A percentile compares a stretch with the other conserved stretches of the same genome.
Conservation (phyloP, 2,797 vertebrate genomes). For the Cyclura pinguis region DNA sequence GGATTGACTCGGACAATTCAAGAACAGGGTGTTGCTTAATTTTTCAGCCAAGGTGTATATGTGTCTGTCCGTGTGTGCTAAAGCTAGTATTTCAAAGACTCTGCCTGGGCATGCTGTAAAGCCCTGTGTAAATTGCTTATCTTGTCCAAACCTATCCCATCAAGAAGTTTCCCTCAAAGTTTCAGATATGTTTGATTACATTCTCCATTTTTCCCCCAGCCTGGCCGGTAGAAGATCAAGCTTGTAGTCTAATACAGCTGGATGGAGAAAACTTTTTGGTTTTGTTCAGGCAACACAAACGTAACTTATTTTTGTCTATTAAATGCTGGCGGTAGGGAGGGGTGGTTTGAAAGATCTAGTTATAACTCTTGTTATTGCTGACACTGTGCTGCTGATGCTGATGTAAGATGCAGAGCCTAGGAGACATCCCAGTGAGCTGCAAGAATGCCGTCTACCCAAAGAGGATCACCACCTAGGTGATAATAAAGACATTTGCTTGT, state of each 20-base stretch:
- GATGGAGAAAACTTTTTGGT: not conserved
- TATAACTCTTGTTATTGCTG: not conserved
- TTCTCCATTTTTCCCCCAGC: not conserved
- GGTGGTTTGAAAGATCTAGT: not conserved
- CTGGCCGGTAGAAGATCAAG: not conserved
- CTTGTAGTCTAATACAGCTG: not conserved
- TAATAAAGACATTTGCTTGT: constrained; percentile 52
- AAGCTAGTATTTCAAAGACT: not conserved
- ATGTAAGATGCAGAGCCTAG: constrained; percentile 25
- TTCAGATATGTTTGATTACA: not conserved
- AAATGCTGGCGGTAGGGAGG: not conserved
- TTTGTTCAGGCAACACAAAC: not conserved
- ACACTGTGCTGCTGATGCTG: not conserved
- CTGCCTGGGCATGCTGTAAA: not conserved
- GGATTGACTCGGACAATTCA: constrained; percentile 29
- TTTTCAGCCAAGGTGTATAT: not conserved
- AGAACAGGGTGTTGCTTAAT: not conserved
- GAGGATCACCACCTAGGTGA: constrained; percentile 44
- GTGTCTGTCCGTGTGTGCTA: not conserved
- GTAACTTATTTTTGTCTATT: not conserved
- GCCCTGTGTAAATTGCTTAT: not conserved
- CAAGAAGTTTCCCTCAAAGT: not conserved
- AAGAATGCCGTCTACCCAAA: constrained; percentile 25
- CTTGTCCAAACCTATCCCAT: not conserved
- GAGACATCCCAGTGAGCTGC: not conserved